phyloP scores from a whole-genome alignment of 2,888 invertebrate genomes.

The Eristalinus sepulchralis region DNA sequence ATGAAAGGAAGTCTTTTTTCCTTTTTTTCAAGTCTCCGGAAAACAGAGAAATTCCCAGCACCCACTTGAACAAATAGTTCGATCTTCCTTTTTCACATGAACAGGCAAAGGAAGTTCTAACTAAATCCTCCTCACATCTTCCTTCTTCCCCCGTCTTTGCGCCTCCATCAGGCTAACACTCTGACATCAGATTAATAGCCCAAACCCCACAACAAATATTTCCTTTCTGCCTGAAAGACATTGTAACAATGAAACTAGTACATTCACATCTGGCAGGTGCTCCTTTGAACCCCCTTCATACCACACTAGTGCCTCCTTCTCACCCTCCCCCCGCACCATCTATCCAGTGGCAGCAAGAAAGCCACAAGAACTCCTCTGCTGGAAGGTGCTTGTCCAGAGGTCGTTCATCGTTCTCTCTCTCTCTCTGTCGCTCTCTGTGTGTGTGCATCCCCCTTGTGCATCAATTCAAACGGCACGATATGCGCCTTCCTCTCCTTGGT shows the following conservation, averaged over 20 bases:
- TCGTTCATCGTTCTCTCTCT: constrained; percentile 51
- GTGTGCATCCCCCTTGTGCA: constrained; percentile 49
- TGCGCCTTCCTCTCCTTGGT: constrained; percentile 51
- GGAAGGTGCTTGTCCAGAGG: constrained; percentile 22
- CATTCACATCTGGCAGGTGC: constrained; percentile 63
- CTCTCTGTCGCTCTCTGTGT: not conserved
- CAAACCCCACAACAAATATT: constrained; percentile 28
- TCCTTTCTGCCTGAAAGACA: constrained; percentile 43
- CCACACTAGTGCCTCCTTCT: not conserved
- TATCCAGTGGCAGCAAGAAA: not conserved
- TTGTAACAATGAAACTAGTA: constrained; percentile 47
- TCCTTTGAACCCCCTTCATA: constrained; percentile 11
- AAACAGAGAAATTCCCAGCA: too few relatives aligned
- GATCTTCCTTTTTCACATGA: too few relatives aligned
- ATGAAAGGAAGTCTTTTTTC: too few relatives aligned
- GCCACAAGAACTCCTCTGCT: not conserved
- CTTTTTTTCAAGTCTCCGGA: too few relatives aligned
- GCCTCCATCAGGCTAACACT: constrained; percentile 31
- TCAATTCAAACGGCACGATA: constrained; percentile 66
- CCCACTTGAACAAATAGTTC: too few relatives aligned
- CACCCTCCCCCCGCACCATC: not conserved
- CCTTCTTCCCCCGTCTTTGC: not conserved
- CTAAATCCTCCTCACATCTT: too few relatives aligned
- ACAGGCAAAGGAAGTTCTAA: not conserved
- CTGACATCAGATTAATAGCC: constrained; percentile 60